A percentile compares a stretch with the other conserved stretches of the same genome.
phyloP scores from a whole-genome alignment of 92 coral and sea anemone species.

The Zoanthus sociatus region DNA sequence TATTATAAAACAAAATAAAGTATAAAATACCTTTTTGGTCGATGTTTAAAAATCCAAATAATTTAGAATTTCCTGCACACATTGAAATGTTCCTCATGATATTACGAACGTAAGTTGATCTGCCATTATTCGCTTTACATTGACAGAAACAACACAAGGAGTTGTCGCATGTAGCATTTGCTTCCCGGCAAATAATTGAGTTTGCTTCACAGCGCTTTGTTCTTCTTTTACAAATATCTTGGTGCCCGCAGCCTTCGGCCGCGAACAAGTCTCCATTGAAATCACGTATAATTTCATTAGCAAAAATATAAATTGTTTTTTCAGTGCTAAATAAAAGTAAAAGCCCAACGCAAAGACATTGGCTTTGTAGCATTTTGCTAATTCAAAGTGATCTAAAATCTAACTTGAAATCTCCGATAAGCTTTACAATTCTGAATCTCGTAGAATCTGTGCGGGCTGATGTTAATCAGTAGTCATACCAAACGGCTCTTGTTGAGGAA shows the following conservation, averaged over 20 bases:
- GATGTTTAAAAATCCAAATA: background rate
- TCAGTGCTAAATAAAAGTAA: background rate
- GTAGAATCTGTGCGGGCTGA: no score
- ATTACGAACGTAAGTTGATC: background rate
- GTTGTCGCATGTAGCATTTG: background rate
- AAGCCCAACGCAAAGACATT: slow-evolving; percentile 3
- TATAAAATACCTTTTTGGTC: background rate
- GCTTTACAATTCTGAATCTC: no score
- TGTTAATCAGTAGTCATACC: no score
- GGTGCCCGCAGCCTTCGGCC: background rate
- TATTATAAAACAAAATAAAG: no score
- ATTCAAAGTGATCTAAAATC: background rate
- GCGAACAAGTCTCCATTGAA: slow-evolving; percentile 2
- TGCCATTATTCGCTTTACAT: background rate
- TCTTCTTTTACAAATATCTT: background rate
- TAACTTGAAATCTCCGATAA: no score
- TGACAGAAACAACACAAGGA: background rate
- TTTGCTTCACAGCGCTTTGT: background rate
- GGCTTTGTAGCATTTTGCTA: background rate
- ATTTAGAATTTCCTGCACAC: background rate
- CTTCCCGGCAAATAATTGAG: background rate
- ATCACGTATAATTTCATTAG: slow-evolving; percentile 1
- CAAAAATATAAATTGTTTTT: background rate
- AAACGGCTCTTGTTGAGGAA: background rate
- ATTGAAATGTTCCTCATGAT: background rate